Conservation (phyloP, 2,797 vertebrate genomes). For the Sebastes hubbsi region DNA sequence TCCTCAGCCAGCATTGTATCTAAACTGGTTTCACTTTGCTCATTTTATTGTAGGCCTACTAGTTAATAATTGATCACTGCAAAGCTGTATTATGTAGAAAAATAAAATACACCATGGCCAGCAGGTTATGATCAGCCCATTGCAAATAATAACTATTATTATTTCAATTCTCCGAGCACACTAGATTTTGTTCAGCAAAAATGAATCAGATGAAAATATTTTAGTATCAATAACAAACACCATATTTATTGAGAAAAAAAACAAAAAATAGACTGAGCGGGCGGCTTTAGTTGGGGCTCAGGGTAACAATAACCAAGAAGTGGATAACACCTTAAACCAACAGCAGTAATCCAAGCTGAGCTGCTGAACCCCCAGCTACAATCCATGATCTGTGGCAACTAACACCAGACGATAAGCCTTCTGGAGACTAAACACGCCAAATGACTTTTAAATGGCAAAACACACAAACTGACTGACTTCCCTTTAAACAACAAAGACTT, state of each 20-base stretch:
- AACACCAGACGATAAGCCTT: constrained; percentile 21
- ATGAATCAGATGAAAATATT: no score
- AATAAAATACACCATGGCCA: not conserved
- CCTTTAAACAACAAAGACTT: not conserved
- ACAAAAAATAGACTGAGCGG: not conserved
- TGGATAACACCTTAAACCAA: constrained; percentile 65
- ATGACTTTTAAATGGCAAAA: constrained; percentile 23
- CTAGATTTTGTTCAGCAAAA: not conserved
- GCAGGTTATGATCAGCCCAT: not conserved
- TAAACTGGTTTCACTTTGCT: no score
- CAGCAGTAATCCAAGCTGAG: constrained; percentile 66
- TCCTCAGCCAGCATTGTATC: no score
- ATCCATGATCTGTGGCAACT: constrained; percentile 46
- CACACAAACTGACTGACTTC: not conserved
- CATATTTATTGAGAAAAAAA: not conserved
- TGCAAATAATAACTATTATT: not conserved
- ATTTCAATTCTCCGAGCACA: not conserved
- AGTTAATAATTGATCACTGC: not conserved
- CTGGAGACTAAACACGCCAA: not conserved
- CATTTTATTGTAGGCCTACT: no score
- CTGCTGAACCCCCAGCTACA: constrained; percentile 60
- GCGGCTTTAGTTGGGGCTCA: constrained; percentile 41
- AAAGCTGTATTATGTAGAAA: not conserved
- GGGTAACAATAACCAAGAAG: constrained; percentile 48
- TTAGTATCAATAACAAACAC: no score